Percentiles rank a stretch among this genome's conserved stretches.
phyloP scores from a whole-genome alignment of 1,140 invertebrate genomes.

The Tenebrio molitor region DNA sequence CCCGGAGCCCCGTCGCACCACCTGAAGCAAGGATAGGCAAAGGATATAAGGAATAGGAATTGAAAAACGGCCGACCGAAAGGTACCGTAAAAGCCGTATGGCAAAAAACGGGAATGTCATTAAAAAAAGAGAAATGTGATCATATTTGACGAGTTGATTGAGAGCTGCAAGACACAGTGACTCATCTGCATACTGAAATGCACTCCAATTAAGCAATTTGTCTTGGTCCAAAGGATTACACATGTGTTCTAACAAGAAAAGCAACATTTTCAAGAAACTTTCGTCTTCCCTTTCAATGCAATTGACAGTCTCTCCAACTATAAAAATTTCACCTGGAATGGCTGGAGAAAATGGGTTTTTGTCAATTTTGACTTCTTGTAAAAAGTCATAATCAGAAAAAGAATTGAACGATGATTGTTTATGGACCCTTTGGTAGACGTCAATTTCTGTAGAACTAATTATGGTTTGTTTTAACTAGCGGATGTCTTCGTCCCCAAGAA shows the following conservation, averaged over 20 bases:
- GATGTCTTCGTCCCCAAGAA: slow-evolving; percentile 14
- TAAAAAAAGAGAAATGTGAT: neutral
- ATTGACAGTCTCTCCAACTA: neutral
- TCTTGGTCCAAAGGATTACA: neutral
- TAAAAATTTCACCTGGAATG: too few relatives aligned
- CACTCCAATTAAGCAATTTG: neutral
- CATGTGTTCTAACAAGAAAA: neutral
- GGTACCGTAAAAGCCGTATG: too few relatives aligned
- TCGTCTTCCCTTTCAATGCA: neutral
- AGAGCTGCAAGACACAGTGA: neutral
- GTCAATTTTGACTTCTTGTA: neutral
- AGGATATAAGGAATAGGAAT: too few relatives aligned
- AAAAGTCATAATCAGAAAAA: too few relatives aligned
- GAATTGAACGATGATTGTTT: too few relatives aligned
- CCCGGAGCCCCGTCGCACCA: too few relatives aligned
- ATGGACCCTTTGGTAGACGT: too few relatives aligned
- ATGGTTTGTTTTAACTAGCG: neutral
- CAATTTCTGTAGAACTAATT: neutral
- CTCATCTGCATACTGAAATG: slow-evolving; percentile 3
- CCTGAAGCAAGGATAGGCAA: too few relatives aligned
- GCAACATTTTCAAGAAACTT: neutral
- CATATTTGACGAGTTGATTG: neutral
- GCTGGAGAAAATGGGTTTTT: neutral
- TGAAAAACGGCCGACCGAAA: too few relatives aligned
- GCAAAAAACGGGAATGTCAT: too few relatives aligned